Evolutionary conservation across 2,888 invertebrate genomes (phyloP), one percentile per base, ranked within the genome.

Genomic region (Pegoplata infirma): DNA sequence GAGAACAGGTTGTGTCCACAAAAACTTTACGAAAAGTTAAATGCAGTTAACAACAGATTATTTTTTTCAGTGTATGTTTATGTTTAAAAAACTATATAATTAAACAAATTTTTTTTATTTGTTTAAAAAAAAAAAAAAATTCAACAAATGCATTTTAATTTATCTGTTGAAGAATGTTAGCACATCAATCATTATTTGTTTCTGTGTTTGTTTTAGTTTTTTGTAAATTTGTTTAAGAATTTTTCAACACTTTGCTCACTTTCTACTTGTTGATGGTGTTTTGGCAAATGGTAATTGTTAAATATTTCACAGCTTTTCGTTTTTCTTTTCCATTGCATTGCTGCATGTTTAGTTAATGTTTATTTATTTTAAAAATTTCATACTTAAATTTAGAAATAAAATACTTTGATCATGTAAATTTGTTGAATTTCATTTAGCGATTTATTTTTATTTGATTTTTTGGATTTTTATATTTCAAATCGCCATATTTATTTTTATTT

Each of bases 241-340:
- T 67, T 67, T 71, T 79, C 79, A 79, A 67, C 75, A 67, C 75
- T 56, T 75, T 61, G n/a, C n/a, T n/a, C n/a, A n/a, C n/a, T n/a
- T n/a, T n/a, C n/a, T n/a, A n/a, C 67, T 55, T 46, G 12, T 23
- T 3, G 10, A 25, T 36, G 12, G 4, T 61, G 47, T 69, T 74
- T 79, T 71, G 69, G 71, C 79, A 79, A 79, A 75, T 71, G 79
- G 66, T 66, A 72, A 79, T 72, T 79, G 67, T 79, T 66, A 6
- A 59, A 25, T 59, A 25, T 25, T 46, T 46, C 7, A 46, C 46
- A 25, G 2, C 46, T n/a, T n/a, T n/a, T n/a, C n/a, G n/a, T n/a
- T n/a, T n/a, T n/a, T n/a, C 17, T 19, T 23, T 21, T 19, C 8
- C 3, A 10, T 2, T n/a, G 44, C n/a, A 36, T 36, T 55, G 17